Conservation (phyloP, 2,888 invertebrate genomes). For the Epinotia nisella region DNA sequence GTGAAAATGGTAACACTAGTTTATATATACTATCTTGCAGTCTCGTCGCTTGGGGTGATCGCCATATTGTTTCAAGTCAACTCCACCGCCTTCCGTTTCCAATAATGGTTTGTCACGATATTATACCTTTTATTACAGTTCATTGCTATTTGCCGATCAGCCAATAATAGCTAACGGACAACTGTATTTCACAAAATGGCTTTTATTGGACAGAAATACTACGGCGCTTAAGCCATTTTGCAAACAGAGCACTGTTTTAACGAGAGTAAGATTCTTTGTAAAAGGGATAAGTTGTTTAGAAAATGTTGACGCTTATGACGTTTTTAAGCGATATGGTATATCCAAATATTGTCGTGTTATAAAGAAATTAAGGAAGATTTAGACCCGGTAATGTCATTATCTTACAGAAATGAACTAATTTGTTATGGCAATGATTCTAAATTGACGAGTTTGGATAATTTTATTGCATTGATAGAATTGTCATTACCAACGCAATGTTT, state of each 20-base stretch:
- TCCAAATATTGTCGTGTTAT: conserved; percentile 35
- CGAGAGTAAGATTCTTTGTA: not conserved
- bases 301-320: not conserved
- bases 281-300: not conserved
- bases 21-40: no score
- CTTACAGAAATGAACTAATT: conserved; percentile 24
- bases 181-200: conserved; percentile 15
- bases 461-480: conserved; percentile 11
- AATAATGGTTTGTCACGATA: conserved; percentile 44
- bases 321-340: conserved; percentile 13
- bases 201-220: not conserved
- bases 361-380: conserved; percentile 25
- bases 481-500: not conserved
- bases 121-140: conserved; percentile 35
- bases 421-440: conserved; percentile 1
- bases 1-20: no score
- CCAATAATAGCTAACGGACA: conserved; percentile 37
- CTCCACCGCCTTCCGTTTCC: conserved; percentile 20
- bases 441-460: not conserved
- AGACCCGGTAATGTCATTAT: conserved; percentile 24
- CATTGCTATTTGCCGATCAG: conserved; percentile 34
- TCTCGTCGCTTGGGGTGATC: not conserved
- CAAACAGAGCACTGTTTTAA: not conserved
- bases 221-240: not conserved
- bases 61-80: conserved; percentile 12